These are phyloP conservation scores for Bombylius discolor DNA, from an alignment of 2,888 invertebrate genomes.

Conservation along the genomic window DNA sequence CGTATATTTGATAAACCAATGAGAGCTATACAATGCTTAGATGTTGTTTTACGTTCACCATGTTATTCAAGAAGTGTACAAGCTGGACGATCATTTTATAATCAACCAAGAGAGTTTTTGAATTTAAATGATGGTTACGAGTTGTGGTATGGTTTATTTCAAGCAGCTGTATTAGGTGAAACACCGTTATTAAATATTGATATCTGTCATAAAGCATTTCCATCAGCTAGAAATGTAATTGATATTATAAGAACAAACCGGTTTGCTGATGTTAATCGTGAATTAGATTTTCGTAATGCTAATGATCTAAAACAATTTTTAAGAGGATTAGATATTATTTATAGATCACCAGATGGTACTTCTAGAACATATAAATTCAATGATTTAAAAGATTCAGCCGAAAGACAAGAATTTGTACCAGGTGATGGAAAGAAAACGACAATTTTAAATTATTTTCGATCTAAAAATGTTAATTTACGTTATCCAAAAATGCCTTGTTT, in stretches of 20 bases:
- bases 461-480: conserved; percentile 28
- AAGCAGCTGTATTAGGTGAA: conserved; percentile 82
- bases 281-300: not conserved
- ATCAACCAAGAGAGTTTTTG: conserved; percentile 29
- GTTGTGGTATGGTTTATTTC: conserved; percentile 88
- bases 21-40: conserved; percentile 45
- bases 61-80: conserved; percentile 23
- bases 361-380: conserved; percentile 23
- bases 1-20: conserved; percentile 33
- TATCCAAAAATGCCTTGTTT: conserved; percentile 69
- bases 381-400: conserved; percentile 25
- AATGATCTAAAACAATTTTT: conserved; percentile 15
- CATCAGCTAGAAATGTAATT: conserved; percentile 39
- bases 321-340: conserved; percentile 23
- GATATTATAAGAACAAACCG: not conserved
- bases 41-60: conserved; percentile 50
- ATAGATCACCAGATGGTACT: conserved; percentile 22
- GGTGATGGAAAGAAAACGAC: conserved; percentile 28
- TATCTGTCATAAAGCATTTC: conserved; percentile 71
- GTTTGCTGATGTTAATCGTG: not conserved
- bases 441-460: conserved; percentile 30
- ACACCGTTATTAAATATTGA: conserved; percentile 84
- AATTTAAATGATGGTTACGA: conserved; percentile 70
- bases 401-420: conserved; percentile 27
- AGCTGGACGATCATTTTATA: conserved; percentile 59